phyloP scores from a whole-genome alignment of 2,113 vertebrate genomes.

The Pterocles gutturalis region DNA sequence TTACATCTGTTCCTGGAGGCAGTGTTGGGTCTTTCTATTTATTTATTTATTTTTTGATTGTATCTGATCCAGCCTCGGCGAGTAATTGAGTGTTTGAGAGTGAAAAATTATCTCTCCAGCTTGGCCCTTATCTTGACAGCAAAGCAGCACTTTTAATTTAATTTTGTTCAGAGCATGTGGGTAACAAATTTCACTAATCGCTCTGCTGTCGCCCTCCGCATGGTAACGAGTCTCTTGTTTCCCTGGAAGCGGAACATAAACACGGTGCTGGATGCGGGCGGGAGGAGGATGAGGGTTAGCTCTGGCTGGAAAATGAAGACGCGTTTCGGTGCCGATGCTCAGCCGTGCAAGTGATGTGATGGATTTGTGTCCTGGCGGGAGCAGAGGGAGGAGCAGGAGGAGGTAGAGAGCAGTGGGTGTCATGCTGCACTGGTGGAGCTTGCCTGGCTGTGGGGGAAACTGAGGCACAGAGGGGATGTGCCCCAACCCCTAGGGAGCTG shows the following conservation, averaged over 20 bases:
- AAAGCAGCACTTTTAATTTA: slow-evolving; percentile 85
- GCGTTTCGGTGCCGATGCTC: fast-evolving
- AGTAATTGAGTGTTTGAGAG: slow-evolving; percentile 86
- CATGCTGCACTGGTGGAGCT: background rate
- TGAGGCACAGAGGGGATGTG: background rate
- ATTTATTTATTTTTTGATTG: slow-evolving; percentile 65
- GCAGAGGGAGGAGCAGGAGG: background rate
- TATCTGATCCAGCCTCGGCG: slow-evolving; percentile 79
- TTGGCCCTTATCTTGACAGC: slow-evolving; percentile 84
- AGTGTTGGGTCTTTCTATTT: background rate
- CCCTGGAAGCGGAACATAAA: slow-evolving; percentile 67
- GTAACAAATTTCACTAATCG: slow-evolving; percentile 86
- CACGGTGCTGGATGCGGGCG: background rate
- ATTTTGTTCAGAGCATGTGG: slow-evolving; percentile 80
- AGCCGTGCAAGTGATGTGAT: fast-evolving
- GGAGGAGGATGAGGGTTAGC: background rate
- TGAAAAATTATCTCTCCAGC: slow-evolving; percentile 83
- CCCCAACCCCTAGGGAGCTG: background rate
- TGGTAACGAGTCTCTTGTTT: slow-evolving; percentile 78
- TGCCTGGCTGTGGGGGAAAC: background rate
- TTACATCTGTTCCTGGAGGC: slow-evolving; percentile 77
- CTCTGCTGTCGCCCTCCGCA: slow-evolving; percentile 74
- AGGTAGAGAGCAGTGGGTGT: background rate
- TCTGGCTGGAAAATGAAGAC: background rate
- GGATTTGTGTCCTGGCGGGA: background rate